These are phyloP conservation scores for Drosophila ironensis DNA, from an alignment of 1,140 invertebrate species.

Conservation along the genomic window DNA sequence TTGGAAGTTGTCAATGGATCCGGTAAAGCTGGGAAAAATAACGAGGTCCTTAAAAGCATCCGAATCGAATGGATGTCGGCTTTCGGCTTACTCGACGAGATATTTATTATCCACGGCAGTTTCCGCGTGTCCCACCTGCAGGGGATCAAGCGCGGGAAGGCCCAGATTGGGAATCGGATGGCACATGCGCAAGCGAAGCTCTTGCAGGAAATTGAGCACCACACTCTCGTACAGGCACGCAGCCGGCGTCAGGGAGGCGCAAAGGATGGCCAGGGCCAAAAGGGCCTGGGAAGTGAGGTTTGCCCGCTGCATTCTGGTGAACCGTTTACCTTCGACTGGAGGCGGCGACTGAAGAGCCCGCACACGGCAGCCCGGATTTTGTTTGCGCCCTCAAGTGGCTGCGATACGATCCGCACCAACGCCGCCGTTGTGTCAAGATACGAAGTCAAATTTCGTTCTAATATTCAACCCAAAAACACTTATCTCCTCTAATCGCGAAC, in stretches of 20 bases:
- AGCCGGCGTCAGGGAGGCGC: constrained; percentile 22
- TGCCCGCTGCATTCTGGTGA: constrained; percentile 12
- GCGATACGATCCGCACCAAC: not conserved
- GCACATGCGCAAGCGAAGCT: constrained; percentile 67
- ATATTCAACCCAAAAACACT: constrained; percentile 16
- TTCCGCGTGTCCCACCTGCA: constrained; percentile 38
- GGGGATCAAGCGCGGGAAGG: constrained; percentile 66
- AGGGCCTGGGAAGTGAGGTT: constrained; percentile 12
- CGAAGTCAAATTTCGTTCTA: constrained; percentile 26
- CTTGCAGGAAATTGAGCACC: constrained; percentile 49
- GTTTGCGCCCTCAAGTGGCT: constrained; percentile 38
- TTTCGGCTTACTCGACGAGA: constrained; percentile 59
- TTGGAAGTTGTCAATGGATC: constrained; percentile 60
- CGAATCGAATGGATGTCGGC: too few relatives aligned
- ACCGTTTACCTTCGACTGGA: constrained; percentile 13
- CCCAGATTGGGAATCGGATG: constrained; percentile 74
- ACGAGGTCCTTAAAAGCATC: not conserved
- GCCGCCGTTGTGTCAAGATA: constrained; percentile 53
- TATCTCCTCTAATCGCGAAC: constrained; percentile 31
- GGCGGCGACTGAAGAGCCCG: constrained; percentile 28
- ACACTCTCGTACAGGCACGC: constrained; percentile 37
- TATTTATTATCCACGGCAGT: constrained; percentile 59
- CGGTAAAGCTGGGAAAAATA: constrained; percentile 46
- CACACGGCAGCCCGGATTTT: constrained; percentile 28
- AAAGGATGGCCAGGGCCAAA: constrained; percentile 35